phyloP scores from a whole-genome alignment of 2,888 invertebrate genomes.

The Agriopis aurantiaria region DNA sequence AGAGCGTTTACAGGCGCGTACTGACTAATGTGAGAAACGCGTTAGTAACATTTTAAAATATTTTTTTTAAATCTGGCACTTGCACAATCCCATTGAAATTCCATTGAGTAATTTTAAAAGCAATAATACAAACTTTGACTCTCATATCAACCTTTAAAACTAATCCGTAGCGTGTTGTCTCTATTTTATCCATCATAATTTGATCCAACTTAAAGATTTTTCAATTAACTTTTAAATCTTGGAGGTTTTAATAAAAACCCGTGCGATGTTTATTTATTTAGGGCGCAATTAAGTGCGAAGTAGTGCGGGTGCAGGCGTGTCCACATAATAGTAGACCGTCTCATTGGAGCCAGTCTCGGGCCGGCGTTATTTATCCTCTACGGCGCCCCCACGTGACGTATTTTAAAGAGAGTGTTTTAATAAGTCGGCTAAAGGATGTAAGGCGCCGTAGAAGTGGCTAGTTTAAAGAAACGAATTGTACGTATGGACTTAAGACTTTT shows the following conservation, averaged over 20 bases:
- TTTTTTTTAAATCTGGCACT: neutral
- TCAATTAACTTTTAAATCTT: conserved; percentile 20
- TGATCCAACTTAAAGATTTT: conserved; percentile 5
- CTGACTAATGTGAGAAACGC: too few relatives aligned
- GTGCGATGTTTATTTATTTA: conserved; percentile 27
- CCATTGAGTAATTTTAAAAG: conserved; percentile 4
- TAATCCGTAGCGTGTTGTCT: conserved; percentile 8
- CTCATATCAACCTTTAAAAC: conserved; percentile 3
- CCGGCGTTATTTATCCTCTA: conserved; percentile 74
- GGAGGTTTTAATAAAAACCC: conserved; percentile 10
- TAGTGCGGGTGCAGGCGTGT: conserved; percentile 43
- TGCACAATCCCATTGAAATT: conserved; percentile 2
- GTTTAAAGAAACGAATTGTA: neutral
- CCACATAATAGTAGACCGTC: conserved; percentile 42
- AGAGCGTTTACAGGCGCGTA: too few relatives aligned
- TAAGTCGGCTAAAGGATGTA: conserved; percentile 72
- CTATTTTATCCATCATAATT: conserved; percentile 4
- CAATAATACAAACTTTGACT: neutral
- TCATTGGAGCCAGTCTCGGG: conserved; percentile 52
- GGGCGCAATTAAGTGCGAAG: conserved; percentile 11
- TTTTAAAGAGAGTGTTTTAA: conserved; percentile 83
- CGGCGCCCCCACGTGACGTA: conserved; percentile 79
- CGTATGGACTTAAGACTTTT: neutral
- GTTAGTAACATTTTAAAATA: neutral
- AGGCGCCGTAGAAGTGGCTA: conserved; percentile 50